Evolutionary conservation across 2,888 invertebrate species (phyloP).

Genomic region (Cephonodes hylas): DNA sequence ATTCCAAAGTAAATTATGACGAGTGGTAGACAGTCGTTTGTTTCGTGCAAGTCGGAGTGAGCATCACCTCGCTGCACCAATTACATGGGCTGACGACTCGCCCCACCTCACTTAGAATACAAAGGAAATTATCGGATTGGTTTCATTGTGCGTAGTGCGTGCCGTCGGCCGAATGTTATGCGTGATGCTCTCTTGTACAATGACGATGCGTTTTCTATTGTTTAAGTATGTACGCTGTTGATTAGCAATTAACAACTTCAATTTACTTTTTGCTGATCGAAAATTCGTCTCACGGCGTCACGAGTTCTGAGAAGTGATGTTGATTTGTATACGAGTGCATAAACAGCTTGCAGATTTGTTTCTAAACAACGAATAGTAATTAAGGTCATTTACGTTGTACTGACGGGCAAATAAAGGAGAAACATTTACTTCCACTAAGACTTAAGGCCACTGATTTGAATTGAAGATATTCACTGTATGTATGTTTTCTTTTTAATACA

Average conservation of each 20-base stretch:
- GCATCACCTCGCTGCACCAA: conserved; percentile 48
- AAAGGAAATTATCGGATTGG: conserved; percentile 53
- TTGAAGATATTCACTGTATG: too few relatives aligned
- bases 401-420: neutral
- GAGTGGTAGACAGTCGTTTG: neutral
- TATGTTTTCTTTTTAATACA: too few relatives aligned
- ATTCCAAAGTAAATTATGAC: neutral
- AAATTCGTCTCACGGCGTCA: conserved; percentile 19
- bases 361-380: neutral
- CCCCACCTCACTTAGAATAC: conserved; percentile 67
- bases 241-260: conserved; percentile 26
- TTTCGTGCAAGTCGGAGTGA: neutral
- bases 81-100: conserved; percentile 50
- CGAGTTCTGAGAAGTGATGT: conserved; percentile 14
- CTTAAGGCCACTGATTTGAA: too few relatives aligned
- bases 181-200: conserved; percentile 42
- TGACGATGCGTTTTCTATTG: conserved; percentile 52
- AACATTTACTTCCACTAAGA: too few relatives aligned
- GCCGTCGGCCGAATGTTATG: conserved; percentile 37
- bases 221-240: conserved; percentile 29
- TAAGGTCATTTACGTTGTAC: neutral
- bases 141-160: conserved; percentile 47
- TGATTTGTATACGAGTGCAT: neutral
- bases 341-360: neutral
- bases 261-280: conserved; percentile 23